Evolutionary conservation across 2,888 invertebrate genomes (phyloP).

Genomic region (Cylloceria caligata): DNA sequence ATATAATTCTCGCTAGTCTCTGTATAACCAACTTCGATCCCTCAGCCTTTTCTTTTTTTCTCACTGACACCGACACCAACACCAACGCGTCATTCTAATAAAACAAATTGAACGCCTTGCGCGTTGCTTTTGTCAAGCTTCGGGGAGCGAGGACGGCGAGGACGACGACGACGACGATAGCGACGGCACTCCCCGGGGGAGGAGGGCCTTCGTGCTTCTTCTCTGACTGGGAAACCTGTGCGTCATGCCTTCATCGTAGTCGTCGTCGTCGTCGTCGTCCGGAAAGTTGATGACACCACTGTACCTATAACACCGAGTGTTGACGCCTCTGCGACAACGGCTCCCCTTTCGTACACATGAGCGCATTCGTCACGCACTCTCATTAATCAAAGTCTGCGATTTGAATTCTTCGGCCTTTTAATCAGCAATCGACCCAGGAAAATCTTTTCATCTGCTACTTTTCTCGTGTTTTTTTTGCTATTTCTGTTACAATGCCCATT

Average conservation of each 20-base stretch:
- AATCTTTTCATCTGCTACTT: constrained; percentile 4
- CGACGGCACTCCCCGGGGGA: constrained; percentile 16
- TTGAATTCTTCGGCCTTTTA: constrained; percentile 38
- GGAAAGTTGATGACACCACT: constrained; percentile 60
- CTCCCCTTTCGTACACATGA: constrained; percentile 6
- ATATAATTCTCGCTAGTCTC: constrained; percentile 13
- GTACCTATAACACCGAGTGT: constrained; percentile 11
- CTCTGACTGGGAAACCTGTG: constrained; percentile 54
- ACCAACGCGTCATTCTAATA: constrained; percentile 69
- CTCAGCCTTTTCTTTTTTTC: constrained; percentile 23
- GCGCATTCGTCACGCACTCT: constrained; percentile 54
- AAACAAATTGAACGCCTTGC: constrained; percentile 75
- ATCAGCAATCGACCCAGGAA: constrained; percentile 33
- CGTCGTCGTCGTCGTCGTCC: constrained; percentile 36
- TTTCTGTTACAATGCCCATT: neutral
- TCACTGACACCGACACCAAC: constrained; percentile 46
- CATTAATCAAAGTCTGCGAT: constrained; percentile 60
- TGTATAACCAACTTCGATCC: constrained; percentile 36
- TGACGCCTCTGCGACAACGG: neutral
- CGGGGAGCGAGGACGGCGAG: constrained; percentile 50
- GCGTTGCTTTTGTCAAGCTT: constrained; percentile 66
- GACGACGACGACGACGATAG: no score
- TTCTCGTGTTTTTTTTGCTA: constrained; percentile 2
- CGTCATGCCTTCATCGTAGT: constrained; percentile 52
- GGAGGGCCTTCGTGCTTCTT: constrained; percentile 47